Evolutionary conservation across 2,797 vertebrate genomes (phyloP), one percentile per base, ranked within the genome.

Genomic region (Scomberomorus guttatus): DNA sequence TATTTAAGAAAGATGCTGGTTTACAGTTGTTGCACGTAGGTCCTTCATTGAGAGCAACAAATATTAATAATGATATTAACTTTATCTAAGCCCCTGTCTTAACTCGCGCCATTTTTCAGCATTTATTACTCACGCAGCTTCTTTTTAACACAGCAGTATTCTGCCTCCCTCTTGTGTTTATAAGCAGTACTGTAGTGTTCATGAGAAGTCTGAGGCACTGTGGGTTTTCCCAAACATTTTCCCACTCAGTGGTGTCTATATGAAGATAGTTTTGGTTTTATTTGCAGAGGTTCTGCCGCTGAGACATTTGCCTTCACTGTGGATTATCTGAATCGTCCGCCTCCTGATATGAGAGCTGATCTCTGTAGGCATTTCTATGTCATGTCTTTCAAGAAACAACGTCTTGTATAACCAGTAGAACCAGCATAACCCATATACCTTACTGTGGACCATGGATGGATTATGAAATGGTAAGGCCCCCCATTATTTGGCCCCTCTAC

Each of bases 161-260:
- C 18, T 79, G 52, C 27, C 12, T 52, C 79, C 48, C 39, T 59
- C 77, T 77, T 46, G 77, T 84, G 83, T 75, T n/a, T 13, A 64
- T 20, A 10, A 15, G 22, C 6, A 60, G 32, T 2, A 66, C 34
- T 79, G 52, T 69, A 77, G 24, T 15, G 17, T 32, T 24, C n/a
- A 24, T 55, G n/a, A 15, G 18, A 17, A 20, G 15, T 27, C 10
- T 50, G 14, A n/a, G 3, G 34, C 44, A 3, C 20, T 32, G 25
- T 29, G 24, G n/a, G n/a, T n/a, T n/a, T n/a, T n/a, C n/a, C n/a
- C n/a, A n/a, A n/a, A n/a, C n/a, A n/a, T n/a, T n/a, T n/a, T n/a
- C n/a, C n/a, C 18, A 10, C 4, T 15, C 0, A 68, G 17, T 56
- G 11, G 6, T 48, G 6, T 27, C 42, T 44, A 27, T 42, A 25